Conservation (phyloP, 2,797 vertebrate species). For the Lindbergichthys nudifrons region DNA sequence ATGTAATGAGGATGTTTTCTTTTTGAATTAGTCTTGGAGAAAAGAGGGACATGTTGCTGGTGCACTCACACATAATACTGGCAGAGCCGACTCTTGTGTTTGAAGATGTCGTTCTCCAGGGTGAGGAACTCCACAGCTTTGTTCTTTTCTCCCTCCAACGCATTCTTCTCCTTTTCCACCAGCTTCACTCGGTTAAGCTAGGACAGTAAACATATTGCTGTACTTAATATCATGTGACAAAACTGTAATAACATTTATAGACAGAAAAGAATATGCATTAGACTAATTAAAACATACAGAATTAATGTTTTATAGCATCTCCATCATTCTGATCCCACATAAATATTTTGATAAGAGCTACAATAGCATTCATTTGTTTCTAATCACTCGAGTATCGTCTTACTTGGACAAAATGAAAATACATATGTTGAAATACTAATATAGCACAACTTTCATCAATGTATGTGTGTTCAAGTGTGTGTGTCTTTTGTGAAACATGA, state of each 20-base stretch:
- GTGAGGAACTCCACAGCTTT: constrained; percentile 93
- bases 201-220: constrained; percentile 36
- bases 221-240: constrained; percentile 28
- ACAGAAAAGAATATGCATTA: constrained; percentile 2
- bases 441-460: constrained; percentile 3
- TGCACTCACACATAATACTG: constrained; percentile 94
- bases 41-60: constrained; percentile 5
- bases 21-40: constrained; percentile 17
- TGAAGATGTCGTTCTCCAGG: constrained; percentile 94
- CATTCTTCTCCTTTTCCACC: constrained; percentile 97
- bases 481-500: constrained; percentile 28
- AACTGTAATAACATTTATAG: neutral
- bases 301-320: neutral
- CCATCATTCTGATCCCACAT: constrained; percentile 5
- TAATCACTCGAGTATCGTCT: neutral
- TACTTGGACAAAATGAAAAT: neutral
- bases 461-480: neutral
- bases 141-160: constrained; percentile 94
- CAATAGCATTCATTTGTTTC: neutral
- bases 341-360: constrained; percentile 18
- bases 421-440: constrained; percentile 6
- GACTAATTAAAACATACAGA: neutral
- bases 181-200: constrained; percentile 97
- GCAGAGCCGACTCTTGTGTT: constrained; percentile 90
- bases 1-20: neutral